Evolutionary conservation across 2,113 vertebrate species (phyloP), one percentile per base, ranked within the genome.

Genomic region (Panthera tigris): DNA sequence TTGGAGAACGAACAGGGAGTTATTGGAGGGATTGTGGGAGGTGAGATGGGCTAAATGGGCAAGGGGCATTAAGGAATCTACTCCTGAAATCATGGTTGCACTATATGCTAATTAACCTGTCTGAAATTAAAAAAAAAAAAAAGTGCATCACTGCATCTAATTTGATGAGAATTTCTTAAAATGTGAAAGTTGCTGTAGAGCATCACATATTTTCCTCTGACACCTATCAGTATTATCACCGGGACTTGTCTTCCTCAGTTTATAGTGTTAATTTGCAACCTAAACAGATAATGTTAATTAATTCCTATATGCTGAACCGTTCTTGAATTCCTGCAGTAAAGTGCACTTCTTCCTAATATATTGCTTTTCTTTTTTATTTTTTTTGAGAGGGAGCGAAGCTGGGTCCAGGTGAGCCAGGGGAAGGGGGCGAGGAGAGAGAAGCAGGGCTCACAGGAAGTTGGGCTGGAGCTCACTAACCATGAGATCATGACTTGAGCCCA

Each of bases 1-100:
- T 1, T 1, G 41, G 41, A 45, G 41, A 45, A 45, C 1, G 0
- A 45, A 45, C 41, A 45, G 0, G 41, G 41, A 6, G 41, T 45
- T 45, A 45, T 45, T 0, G 7, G 41, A 45, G 7, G 41, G 41
- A 0, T 45, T 45, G 41, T 45, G 41, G 41, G 41, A 45, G 41
- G 41, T 1, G 41, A 6, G 41, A 45, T 45, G 41, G 41, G 41
- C 41, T 45, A 7, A 39, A 39, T 39, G 39, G 39, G 39, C 41
- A 45, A 45, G 41, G 41, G 7, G 41, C 41, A 45, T 45, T 45
- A 45, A 45, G 41, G 41, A 45, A 45, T 45, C 41, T 45, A 0
- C 1, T 45, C 41, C 7, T 45, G 41, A 45, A 45, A 45, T 45
- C 41, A 45, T 45, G 41, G 41, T 45, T 45, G 41, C 41, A 45